Percentiles rank a stretch among this genome's conserved stretches.
These are phyloP conservation scores for Cataglyphis altisquamis DNA, from an alignment of 2,888 invertebrate genomes.

Conservation along the genomic window DNA sequence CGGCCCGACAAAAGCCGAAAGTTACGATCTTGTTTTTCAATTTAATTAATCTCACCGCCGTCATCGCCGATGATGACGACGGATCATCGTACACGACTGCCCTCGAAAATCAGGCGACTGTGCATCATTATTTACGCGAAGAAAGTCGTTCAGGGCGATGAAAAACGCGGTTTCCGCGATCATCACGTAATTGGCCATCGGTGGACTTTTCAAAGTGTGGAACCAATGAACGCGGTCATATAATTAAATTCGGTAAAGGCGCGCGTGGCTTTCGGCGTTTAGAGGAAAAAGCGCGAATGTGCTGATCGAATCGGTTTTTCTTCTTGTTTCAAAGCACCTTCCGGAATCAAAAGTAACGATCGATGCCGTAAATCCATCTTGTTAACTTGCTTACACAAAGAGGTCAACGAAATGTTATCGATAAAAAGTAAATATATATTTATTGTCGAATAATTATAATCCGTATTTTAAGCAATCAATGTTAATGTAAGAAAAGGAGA, in stretches of 20 bases:
- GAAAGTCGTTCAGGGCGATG: constrained; percentile 48
- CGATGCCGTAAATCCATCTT: constrained; percentile 36
- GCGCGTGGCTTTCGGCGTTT: constrained; percentile 63
- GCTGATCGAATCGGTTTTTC: constrained; percentile 41
- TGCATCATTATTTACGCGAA: background rate
- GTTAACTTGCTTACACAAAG: constrained; percentile 30
- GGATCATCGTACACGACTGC: constrained; percentile 22
- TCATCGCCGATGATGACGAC: background rate
- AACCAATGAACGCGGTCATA: constrained; percentile 54
- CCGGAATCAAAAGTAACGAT: constrained; percentile 10
- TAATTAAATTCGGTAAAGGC: constrained; percentile 73
- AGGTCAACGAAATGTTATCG: background rate
- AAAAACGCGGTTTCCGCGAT: constrained; percentile 67
- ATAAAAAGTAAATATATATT: background rate
- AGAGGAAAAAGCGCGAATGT: constrained; percentile 64
- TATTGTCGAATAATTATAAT: background rate
- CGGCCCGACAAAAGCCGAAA: constrained; percentile 73
- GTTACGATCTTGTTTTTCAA: constrained; percentile 80
- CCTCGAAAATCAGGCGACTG: constrained; percentile 54
- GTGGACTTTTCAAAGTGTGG: constrained; percentile 68
- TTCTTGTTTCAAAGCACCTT: constrained; percentile 16
- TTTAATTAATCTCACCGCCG: constrained; percentile 79
- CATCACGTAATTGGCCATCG: constrained; percentile 70
- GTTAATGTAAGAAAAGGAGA: background rate
- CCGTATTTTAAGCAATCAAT: background rate